These are phyloP conservation scores for Lasaia peninsularis DNA, from an alignment of 1,140 invertebrate species.

Conservation along the genomic window DNA sequence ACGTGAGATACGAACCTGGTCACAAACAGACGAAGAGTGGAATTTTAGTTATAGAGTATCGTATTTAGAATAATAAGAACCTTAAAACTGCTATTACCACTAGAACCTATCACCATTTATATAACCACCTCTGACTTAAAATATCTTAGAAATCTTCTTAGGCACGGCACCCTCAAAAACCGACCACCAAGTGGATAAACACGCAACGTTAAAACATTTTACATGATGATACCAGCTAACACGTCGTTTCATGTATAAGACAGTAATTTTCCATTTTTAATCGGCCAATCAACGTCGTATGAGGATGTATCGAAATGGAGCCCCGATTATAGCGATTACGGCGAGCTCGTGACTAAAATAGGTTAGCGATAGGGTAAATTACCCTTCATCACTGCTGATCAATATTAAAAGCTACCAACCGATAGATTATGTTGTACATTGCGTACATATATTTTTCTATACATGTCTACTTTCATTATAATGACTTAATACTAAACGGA, in stretches of 20 bases:
- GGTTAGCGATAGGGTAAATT: slow-evolving; percentile 18
- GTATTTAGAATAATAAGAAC: too few relatives aligned
- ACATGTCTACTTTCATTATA: background rate
- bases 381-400: slow-evolving; percentile 14
- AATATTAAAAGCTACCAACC: slow-evolving; percentile 6
- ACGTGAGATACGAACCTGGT: too few relatives aligned
- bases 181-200: too few relatives aligned
- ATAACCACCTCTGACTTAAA: too few relatives aligned
- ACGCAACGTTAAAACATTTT: too few relatives aligned
- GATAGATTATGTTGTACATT: background rate
- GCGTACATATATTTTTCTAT: background rate
- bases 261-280: slow-evolving; percentile 8
- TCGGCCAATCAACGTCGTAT: slow-evolving; percentile 10
- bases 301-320: slow-evolving; percentile 9
- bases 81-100: too few relatives aligned
- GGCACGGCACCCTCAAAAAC: too few relatives aligned
- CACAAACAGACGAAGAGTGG: too few relatives aligned
- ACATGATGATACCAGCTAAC: background rate
- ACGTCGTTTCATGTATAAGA: background rate
- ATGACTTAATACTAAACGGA: too few relatives aligned
- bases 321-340: slow-evolving; percentile 17
- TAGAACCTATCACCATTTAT: too few relatives aligned
- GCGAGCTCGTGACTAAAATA: slow-evolving; percentile 15
- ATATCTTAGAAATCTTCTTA: too few relatives aligned
- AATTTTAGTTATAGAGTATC: too few relatives aligned